Evolutionary conservation across 2,888 invertebrate species (phyloP).

Genomic region (Bembecia ichneumoniformis): DNA sequence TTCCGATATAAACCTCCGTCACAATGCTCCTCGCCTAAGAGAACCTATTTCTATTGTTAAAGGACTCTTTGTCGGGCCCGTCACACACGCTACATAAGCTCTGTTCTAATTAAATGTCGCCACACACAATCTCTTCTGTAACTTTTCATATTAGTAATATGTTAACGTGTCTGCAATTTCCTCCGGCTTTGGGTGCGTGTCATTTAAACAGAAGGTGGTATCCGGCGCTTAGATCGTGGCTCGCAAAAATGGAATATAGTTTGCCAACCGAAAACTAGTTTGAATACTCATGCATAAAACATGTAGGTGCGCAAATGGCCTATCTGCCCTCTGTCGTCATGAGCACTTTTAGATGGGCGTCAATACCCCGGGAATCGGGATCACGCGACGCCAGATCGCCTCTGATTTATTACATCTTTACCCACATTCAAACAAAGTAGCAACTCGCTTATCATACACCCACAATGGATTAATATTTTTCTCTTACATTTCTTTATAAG

Average conservation of each 20-base stretch:
- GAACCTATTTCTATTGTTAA: not conserved
- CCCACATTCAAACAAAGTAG: slow-evolving; percentile 1
- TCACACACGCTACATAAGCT: not conserved
- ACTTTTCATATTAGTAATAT: too few species aligned
- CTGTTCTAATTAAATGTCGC: not conserved
- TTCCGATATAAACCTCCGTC: not conserved
- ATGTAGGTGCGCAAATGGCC: not conserved
- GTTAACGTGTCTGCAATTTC: too few species aligned
- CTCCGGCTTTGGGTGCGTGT: too few species aligned
- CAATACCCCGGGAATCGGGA: slow-evolving; percentile 6
- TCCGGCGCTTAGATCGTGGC: too few species aligned
- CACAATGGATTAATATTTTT: too few species aligned
- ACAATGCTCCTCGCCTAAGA: not conserved
- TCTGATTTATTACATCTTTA: slow-evolving; percentile 25
- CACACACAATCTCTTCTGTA: too few species aligned
- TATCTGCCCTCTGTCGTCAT: slow-evolving; percentile 2
- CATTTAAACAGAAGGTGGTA: too few species aligned
- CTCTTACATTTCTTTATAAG: too few species aligned
- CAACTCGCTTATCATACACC: too few species aligned
- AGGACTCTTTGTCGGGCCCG: not conserved
- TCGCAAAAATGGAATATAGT: too few species aligned
- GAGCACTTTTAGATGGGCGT: slow-evolving; percentile 8
- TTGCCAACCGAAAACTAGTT: not conserved
- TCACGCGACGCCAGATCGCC: slow-evolving; percentile 19
- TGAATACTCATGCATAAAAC: not conserved